Conservation (phyloP, 2,797 vertebrate genomes). For the Pipistrellus kuhlii region DNA sequence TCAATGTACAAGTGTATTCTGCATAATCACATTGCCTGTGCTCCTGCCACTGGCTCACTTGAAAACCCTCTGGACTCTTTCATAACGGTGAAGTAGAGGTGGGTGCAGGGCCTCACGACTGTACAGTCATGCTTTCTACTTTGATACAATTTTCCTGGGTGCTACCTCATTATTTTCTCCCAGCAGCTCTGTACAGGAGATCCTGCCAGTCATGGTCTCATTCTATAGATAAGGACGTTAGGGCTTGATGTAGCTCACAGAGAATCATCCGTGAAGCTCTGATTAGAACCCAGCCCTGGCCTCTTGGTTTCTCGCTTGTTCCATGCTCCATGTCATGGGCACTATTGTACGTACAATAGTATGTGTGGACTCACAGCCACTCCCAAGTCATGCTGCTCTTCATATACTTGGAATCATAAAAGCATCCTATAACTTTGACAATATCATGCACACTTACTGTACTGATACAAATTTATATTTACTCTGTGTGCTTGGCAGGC, state of each 20-base stretch:
- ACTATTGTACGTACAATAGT: neutral
- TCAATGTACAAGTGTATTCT: neutral
- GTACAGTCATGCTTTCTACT: neutral
- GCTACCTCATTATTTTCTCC: neutral
- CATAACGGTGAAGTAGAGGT: neutral
- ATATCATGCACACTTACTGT: conserved; percentile 79
- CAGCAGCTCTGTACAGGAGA: neutral
- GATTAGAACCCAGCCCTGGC: neutral
- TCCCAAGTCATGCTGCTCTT: neutral
- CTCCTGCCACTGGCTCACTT: neutral
- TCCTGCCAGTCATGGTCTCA: neutral
- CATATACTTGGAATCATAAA: conserved; percentile 40
- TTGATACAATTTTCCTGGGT: neutral
- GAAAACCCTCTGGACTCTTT: neutral
- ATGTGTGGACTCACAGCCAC: neutral
- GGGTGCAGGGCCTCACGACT: neutral
- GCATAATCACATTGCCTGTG: neutral
- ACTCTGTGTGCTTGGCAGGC: conserved; percentile 83
- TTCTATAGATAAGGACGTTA: neutral
- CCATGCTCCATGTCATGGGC: neutral
- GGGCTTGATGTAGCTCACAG: neutral
- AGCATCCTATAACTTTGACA: conserved; percentile 67
- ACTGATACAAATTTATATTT: conserved; percentile 87
- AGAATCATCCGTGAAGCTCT: neutral
- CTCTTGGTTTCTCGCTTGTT: neutral